phyloP scores from a whole-genome alignment of 92 coral and sea anemone species.

The Phenganax marumi region DNA sequence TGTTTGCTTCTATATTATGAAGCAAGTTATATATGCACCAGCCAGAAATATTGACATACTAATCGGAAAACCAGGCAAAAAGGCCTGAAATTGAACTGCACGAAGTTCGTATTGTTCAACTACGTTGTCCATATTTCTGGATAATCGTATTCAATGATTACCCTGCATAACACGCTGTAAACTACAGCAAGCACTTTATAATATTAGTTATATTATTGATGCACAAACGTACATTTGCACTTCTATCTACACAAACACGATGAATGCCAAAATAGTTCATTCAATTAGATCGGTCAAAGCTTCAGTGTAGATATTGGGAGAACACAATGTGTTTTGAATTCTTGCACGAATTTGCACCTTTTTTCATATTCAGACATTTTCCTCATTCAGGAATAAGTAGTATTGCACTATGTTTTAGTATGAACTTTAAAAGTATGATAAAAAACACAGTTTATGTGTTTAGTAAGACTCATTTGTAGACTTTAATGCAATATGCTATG shows the following conservation, averaged over 20 bases:
- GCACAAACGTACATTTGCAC: neutral
- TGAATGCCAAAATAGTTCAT: neutral
- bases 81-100: neutral
- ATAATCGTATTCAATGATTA: neutral
- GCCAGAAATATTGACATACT: neutral
- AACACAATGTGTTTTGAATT: slow-evolving; percentile 5
- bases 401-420: neutral
- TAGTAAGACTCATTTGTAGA: too few relatives aligned
- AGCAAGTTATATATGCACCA: neutral
- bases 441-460: too few relatives aligned
- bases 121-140: neutral
- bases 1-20: slow-evolving; percentile 10
- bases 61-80: neutral
- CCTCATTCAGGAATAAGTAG: neutral
- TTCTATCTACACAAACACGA: neutral
- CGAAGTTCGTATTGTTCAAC: neutral
- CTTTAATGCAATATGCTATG: too few relatives aligned
- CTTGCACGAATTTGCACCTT: neutral
- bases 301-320: neutral
- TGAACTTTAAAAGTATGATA: too few relatives aligned
- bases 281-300: neutral
- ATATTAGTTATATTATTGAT: neutral
- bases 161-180: neutral
- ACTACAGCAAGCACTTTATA: neutral
- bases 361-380: neutral